Conservation (phyloP, 2,113 vertebrate genomes). For the Origma solitaria region DNA sequence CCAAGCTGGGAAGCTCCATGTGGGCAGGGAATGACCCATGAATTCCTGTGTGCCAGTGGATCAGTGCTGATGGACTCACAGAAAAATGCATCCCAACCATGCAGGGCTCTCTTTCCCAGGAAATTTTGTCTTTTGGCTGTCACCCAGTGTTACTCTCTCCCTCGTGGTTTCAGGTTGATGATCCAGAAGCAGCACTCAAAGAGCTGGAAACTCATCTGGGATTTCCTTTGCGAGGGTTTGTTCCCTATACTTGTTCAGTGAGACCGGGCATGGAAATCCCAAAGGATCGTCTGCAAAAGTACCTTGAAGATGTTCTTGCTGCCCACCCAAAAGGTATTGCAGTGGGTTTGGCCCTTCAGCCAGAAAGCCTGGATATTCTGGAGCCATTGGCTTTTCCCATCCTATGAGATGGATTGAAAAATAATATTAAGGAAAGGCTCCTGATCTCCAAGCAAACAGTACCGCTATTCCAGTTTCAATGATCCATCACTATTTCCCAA, state of each 20-base stretch:
- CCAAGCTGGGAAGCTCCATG: not conserved
- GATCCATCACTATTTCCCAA: not conserved
- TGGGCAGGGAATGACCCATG: not conserved
- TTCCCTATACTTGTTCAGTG: conserved; percentile 59
- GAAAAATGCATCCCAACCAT: not conserved
- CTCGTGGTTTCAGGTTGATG: conserved; percentile 64
- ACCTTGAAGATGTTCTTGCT: conserved; percentile 68
- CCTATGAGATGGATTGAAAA: not conserved
- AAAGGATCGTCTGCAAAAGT: conserved; percentile 64
- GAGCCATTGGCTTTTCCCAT: not conserved
- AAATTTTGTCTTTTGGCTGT: not conserved
- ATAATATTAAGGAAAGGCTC: not conserved
- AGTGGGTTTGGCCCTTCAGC: not conserved
- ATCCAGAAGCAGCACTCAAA: conserved; percentile 66
- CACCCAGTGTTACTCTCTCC: not conserved
- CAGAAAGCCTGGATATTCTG: not conserved
- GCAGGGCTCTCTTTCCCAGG: not conserved
- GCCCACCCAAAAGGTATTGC: conserved; percentile 59
- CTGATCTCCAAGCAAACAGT: not conserved
- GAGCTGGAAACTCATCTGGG: conserved; percentile 73
- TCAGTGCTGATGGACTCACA: not conserved
- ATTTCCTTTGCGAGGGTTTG: conserved; percentile 59
- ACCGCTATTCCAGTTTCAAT: not conserved
- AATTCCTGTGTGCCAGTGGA: not conserved
- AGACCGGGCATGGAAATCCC: conserved; percentile 68